phyloP scores from a whole-genome alignment of 2,888 invertebrate genomes.

The Agonopterix heracliana region DNA sequence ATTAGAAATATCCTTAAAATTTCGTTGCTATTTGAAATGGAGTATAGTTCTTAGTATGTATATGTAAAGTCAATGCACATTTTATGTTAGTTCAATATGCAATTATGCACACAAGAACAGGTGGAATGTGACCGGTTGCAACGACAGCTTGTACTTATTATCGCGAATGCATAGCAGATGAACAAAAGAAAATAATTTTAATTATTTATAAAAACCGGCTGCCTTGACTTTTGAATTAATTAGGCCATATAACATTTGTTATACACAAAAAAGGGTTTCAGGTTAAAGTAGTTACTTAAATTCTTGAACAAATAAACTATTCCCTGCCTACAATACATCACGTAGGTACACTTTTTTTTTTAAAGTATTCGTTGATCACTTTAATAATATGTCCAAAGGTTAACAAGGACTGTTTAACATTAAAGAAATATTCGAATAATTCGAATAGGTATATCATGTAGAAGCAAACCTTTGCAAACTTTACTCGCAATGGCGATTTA shows the following conservation, averaged over 20 bases:
- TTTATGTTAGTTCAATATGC: background rate
- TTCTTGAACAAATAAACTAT: no score
- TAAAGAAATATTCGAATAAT: background rate
- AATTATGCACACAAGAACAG: conserved; percentile 23
- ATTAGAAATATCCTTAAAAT: no score
- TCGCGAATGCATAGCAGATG: conserved; percentile 19
- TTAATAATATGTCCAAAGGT: background rate
- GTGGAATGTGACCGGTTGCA: conserved; percentile 35
- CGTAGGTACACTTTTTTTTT: no score
- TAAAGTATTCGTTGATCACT: no score
- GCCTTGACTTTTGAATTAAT: conserved; percentile 12
- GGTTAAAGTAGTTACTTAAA: no score
- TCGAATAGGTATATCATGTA: background rate
- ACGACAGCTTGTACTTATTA: conserved; percentile 24
- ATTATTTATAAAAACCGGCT: conserved; percentile 18
- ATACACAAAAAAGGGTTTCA: conserved; percentile 5
- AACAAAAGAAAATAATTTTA: conserved; percentile 21
- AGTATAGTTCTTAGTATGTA: no score
- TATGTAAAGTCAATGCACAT: no score
- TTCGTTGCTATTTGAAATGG: no score
- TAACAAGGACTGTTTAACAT: background rate
- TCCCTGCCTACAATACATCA: no score
- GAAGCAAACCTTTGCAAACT: no score
- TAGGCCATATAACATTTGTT: conserved; percentile 3
- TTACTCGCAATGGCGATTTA: background rate